Conservation (phyloP, 2,113 vertebrate species). For the Cinclus cinclus region DNA sequence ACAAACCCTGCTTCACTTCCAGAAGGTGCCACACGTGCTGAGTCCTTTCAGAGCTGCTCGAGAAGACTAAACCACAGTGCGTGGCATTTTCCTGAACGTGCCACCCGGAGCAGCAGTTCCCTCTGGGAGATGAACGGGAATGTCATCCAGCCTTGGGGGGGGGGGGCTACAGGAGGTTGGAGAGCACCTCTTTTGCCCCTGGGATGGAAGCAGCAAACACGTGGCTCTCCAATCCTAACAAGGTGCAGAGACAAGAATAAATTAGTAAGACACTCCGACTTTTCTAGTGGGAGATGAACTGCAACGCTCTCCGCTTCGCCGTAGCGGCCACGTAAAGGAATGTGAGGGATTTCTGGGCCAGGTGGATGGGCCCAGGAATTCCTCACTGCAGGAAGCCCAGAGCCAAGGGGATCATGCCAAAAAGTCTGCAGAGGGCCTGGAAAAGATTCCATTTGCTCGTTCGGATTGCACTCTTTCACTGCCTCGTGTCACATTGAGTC, state of each 20-base stretch:
- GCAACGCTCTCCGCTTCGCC: background rate
- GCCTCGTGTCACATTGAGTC: background rate
- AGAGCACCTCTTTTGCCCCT: accelerated
- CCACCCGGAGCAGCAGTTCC: background rate
- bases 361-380: too few species aligned
- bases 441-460: background rate
- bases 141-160: accelerated
- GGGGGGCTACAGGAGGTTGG: background rate
- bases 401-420: background rate
- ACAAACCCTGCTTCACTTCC: background rate
- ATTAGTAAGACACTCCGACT: background rate
- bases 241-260: background rate
- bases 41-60: background rate
- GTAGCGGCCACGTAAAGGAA: background rate
- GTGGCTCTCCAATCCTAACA: background rate
- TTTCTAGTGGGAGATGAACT: background rate
- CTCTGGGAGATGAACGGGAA: accelerated
- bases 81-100: accelerated
- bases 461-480: background rate
- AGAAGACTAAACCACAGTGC: accelerated
- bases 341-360: background rate
- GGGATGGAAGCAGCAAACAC: background rate
- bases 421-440: background rate
- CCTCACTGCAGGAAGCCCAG: background rate
- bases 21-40: background rate